phyloP scores from a whole-genome alignment of 2,113 vertebrate genomes.

The Crotalus tigris region DNA sequence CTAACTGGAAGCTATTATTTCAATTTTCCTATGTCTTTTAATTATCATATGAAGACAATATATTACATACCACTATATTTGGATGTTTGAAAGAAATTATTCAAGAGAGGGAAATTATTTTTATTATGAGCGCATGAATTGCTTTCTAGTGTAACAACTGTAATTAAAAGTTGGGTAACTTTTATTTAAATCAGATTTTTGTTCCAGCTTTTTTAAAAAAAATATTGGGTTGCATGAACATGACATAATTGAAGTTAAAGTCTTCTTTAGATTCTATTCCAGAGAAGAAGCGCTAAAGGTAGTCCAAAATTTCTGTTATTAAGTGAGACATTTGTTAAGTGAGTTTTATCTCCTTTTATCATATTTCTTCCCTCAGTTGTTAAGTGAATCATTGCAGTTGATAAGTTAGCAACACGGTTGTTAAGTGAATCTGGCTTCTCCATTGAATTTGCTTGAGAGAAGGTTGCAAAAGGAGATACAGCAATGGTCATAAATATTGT shows the following conservation, averaged over 20 bases:
- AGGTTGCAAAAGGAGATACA: neutral
- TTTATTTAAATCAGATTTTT: neutral
- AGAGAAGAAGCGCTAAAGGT: neutral
- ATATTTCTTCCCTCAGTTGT: neutral
- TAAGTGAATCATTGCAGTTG: neutral
- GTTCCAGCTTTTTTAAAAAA: neutral
- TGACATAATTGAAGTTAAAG: neutral
- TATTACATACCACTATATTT: neutral
- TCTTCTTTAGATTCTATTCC: neutral
- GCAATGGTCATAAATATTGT: neutral
- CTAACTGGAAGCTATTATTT: neutral
- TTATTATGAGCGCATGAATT: conserved; percentile 45
- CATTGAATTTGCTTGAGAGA: too few relatives aligned
- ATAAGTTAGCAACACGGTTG: too few relatives aligned
- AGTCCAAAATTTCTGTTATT: neutral
- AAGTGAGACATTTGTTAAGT: neutral
- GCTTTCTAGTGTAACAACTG: conserved; percentile 46
- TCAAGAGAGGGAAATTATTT: conserved; percentile 29
- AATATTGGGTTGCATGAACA: neutral
- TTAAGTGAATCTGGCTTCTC: too few relatives aligned
- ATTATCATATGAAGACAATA: neutral
- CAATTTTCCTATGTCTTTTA: neutral
- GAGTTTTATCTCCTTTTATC: neutral
- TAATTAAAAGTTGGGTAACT: conserved; percentile 24
- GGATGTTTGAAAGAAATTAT: conserved; percentile 24